Evolutionary conservation across 2,797 vertebrate species (phyloP), one percentile per base, ranked within the genome.

Genomic region (Channallabes apus): DNA sequence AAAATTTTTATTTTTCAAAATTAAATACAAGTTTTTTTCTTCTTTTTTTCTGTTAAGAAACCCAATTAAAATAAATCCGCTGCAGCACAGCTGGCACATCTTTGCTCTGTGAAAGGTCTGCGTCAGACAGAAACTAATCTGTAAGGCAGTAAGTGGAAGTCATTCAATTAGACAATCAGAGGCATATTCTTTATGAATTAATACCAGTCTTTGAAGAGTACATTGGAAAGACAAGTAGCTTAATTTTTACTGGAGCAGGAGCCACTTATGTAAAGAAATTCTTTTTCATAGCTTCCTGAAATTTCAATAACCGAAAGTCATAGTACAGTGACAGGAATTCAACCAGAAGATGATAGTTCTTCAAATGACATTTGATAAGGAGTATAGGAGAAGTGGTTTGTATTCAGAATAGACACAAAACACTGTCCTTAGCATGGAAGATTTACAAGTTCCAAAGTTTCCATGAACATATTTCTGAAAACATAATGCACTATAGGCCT

Each of bases 151-250:
- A 58, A 83, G 82, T 67, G 24, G 71, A 77, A 84, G 41, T 46
- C 59, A 78, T n/a, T 83, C 82, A 85, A 88, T 89, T 84, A 86
- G 12, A 91, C 51, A 77, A 83, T 85, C 85, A 78, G 64, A n/a
- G 54, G 86, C 68, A 69, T 29, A 51, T 88, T 80, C 72, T 82
- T 24, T 22, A 17, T 64, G 84, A 61, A 88, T 87, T 90, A 87
- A 89, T 76, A 54, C 59, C 22, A 24, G 62, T 64, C 82, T 86
- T 75, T 62, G 62, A 87, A 14, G 72, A 71, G 78, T 38, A 84
- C 68, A 35, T 4, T 61, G 32, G 24, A 79, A 85, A 80, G 72
- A 68, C 56, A 85, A 79, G 76, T 59, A 41, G 59, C 24, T 46
- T 38, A 83, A 87, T 86, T 62, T 61, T 80, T 32, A 64, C 38